Evolutionary conservation across 1,140 invertebrate genomes (phyloP), one percentile per base, ranked within the genome.

Genomic region (Zaprionus kolodkinae): DNA sequence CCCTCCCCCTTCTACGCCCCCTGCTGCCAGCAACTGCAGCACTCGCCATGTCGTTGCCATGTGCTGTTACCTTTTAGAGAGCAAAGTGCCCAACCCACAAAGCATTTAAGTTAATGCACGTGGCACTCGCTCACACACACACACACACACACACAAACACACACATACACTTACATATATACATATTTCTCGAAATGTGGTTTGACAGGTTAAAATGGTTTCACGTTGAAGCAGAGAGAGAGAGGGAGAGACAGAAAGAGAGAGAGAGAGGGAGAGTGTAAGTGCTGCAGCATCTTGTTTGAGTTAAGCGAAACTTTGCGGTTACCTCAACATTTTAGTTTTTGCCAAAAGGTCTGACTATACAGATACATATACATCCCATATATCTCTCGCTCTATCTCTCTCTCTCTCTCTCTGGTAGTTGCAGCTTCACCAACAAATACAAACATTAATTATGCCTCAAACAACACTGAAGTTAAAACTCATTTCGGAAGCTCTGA

Each of bases 71-170:
- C 84, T 87, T 88, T 88, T 78, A 78, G 78, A 87, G 78, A 79
- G 66, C 78, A 88, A 88, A 88, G 84, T 88, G 85, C 84, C 84
- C 78, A 89, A 78, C 66, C 84, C 84, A 87, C 84, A 88, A 84
- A 88, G 84, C 84, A 88, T 88, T 88, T 88, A 89, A 88, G 68
- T 88, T 88, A 84, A 88, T 88, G 84, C 85, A 88, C 80, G 83
- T 80, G 85, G 81, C 60, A 66, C 73, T 60, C 77, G 59, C 72
- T 74, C 72, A 63, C 72, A 76, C 63, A 68, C 45, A 66, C 11
- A 67, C 45, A 67, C 15, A 50, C 33, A 66, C 38, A 76, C 12
- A 63, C 17, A 67, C 7, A 63, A 25, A 61, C 17, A 43, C 30
- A 64, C 61, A 57, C 13, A 48, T 17, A n/a, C 48, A 25, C 56